Evolutionary conservation across 1,140 invertebrate species (phyloP).

Genomic region (Dolichoris vasculosae): DNA sequence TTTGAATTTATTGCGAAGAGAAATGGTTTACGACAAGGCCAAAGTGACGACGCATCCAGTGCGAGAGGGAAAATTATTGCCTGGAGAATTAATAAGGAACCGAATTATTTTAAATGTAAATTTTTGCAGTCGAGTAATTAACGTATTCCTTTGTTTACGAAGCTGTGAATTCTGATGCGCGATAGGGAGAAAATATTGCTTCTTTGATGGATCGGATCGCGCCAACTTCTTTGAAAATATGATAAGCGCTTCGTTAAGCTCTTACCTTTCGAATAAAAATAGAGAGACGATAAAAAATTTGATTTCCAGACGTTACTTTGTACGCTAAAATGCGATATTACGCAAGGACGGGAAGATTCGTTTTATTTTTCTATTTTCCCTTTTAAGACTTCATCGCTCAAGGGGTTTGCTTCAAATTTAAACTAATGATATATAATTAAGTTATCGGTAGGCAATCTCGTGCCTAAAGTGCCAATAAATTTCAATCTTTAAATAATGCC

Average conservation of each 20-base stretch:
- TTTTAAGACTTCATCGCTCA: not conserved
- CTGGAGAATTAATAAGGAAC: not conserved
- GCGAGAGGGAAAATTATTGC: not conserved
- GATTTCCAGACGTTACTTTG: too few species aligned
- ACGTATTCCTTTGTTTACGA: too few species aligned
- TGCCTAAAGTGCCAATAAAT: not conserved
- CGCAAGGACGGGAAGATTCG: not conserved
- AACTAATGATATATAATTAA: not conserved
- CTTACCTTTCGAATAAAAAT: too few species aligned
- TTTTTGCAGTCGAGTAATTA: too few species aligned
- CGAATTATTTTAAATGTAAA: too few species aligned
- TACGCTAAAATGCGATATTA: not conserved
- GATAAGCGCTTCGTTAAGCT: too few species aligned
- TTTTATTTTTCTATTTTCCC: not conserved
- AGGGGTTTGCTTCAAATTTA: not conserved
- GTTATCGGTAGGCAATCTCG: not conserved
- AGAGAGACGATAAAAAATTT: too few species aligned
- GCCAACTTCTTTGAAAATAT: too few species aligned
- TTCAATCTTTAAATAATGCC: not conserved
- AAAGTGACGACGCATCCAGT: not conserved
- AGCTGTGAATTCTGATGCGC: too few species aligned
- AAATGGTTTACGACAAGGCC: not conserved
- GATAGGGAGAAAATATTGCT: too few species aligned
- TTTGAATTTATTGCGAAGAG: not conserved
- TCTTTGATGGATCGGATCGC: too few species aligned